Evolutionary conservation across 2,888 invertebrate species (phyloP), one percentile per base, ranked within the genome.

Genomic region (Lochmaea capreae): DNA sequence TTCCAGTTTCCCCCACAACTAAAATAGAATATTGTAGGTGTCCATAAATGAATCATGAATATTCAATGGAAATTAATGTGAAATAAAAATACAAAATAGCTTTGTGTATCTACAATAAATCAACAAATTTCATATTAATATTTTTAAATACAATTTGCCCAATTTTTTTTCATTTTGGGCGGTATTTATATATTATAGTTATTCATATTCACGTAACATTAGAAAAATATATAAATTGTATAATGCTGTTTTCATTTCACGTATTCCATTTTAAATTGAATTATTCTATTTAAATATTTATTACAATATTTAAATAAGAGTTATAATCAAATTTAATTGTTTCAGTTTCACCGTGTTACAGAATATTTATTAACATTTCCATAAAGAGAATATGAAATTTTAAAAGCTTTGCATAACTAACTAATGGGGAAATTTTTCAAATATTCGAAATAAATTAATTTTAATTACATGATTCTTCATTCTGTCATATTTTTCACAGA

Each of bases 41-140:
- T 46, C 42, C 59, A 43, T 42, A 39, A 67, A 67, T 46, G 42
- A 67, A 59, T 67, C 67, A 67, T 67, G 57, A 67, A 59, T 67
- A 59, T 67, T 67, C 67, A 59, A 18, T 22, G 42, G 43, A 46
- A 67, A 59, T n/a, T 59, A n/a, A 39, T 59, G 43, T n/a, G 67
- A 22, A 59, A 65, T 49, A 22, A 62, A 62, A 67, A 67, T 67
- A 39, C 57, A 9, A 67, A 67, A 67, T 67, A 22, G 67, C 59
- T 67, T 43, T 46, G 57, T 67, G 67, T 59, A 46, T 67, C 26
- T 59, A 10, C 59, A 57, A 42, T 12, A 59, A 54, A 67, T 67
- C 42, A 67, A 18, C 67, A 42, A 54, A 54, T 43, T 59, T 22
- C 26, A 22, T 33, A 67, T 57, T 67, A 46, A 10, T 67, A 59